phyloP scores from a whole-genome alignment of 1,140 invertebrate species.

The Drosophila eugracilis region DNA sequence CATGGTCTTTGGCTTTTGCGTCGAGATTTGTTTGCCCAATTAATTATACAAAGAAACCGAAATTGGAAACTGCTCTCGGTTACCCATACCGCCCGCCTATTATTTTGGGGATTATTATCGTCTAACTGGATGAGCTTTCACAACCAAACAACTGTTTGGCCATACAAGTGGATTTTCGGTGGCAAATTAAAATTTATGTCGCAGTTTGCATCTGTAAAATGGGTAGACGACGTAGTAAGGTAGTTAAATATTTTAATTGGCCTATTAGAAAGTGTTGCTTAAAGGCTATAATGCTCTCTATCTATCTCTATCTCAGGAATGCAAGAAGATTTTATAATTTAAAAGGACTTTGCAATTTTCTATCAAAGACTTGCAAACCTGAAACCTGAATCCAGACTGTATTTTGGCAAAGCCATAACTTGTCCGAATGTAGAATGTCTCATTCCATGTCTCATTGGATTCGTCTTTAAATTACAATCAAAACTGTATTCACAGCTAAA shows the following conservation, averaged over 20 bases:
- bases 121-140: constrained; percentile 22
- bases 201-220: neutral
- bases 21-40: constrained; percentile 71
- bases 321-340: too few relatives aligned
- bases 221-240: neutral
- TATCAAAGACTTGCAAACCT: too few relatives aligned
- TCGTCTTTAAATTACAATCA: too few relatives aligned
- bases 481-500: too few relatives aligned
- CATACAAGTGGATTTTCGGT: constrained; percentile 5
- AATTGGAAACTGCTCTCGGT: constrained; percentile 15
- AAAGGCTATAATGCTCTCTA: too few relatives aligned
- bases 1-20: constrained; percentile 4
- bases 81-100: neutral
- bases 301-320: too few relatives aligned
- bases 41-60: constrained; percentile 52
- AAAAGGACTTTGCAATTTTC: too few relatives aligned
- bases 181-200: constrained; percentile 16
- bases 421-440: too few relatives aligned
- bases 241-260: neutral
- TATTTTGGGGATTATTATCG: constrained; percentile 19
- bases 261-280: neutral
- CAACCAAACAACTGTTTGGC: neutral
- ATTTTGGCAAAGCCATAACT: too few relatives aligned
- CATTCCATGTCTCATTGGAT: too few relatives aligned
- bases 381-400: too few relatives aligned